Percentiles rank a stretch among this genome's conserved stretches.
Conservation (phyloP, 2,888 invertebrate species). For the Sussaba pulchella region DNA sequence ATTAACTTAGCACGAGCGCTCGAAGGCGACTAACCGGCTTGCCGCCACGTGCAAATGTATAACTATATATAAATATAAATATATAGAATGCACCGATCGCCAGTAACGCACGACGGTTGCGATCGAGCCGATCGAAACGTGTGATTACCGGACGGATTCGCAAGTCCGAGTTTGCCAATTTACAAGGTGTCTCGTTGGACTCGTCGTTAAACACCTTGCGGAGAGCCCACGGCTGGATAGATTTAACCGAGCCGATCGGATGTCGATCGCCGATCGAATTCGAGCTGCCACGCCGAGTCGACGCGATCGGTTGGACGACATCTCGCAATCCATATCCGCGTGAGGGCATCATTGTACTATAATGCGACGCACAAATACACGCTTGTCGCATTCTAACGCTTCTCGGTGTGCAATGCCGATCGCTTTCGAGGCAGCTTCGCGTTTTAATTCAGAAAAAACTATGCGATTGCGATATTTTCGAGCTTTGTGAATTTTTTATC, state of each 20-base stretch:
- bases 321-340: neutral
- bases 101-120: constrained; percentile 25
- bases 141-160: constrained; percentile 68
- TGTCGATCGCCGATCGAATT: constrained; percentile 29
- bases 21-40: constrained; percentile 53
- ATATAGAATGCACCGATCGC: neutral
- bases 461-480: neutral
- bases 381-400: neutral
- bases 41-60: constrained; percentile 11
- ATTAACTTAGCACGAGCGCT: constrained; percentile 68
- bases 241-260: constrained; percentile 21
- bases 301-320: neutral
- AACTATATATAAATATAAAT: no score
- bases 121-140: constrained; percentile 28
- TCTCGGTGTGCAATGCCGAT: neutral
- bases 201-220: constrained; percentile 46
- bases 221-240: constrained; percentile 30
- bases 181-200: constrained; percentile 46
- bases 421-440: neutral
- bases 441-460: neutral
- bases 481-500: neutral
- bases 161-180: constrained; percentile 56
- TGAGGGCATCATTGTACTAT: neutral
- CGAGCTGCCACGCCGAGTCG: neutral
- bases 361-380: neutral